Percentiles rank a stretch among this genome's conserved stretches.
These are phyloP conservation scores for Drosophila tripunctata DNA, from an alignment of 2,888 invertebrate species.

Conservation along the genomic window DNA sequence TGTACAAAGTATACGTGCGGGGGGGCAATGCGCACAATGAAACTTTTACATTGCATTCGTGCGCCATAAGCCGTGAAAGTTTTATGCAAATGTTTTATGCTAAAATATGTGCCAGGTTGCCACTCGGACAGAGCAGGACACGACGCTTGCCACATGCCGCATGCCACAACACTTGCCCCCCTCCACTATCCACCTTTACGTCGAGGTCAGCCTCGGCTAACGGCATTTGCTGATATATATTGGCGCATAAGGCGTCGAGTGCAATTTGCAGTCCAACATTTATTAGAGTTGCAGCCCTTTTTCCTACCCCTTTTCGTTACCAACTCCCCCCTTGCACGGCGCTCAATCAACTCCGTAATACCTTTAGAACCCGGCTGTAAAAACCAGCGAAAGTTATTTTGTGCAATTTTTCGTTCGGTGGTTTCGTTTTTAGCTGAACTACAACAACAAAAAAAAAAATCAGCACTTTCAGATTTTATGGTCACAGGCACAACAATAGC, in stretches of 20 bases:
- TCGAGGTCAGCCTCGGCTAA: slow-evolving; percentile 39
- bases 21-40: slow-evolving; percentile 52
- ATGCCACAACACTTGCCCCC: neutral
- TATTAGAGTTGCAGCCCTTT: slow-evolving; percentile 34
- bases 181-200: neutral
- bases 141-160: neutral
- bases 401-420: slow-evolving; percentile 22
- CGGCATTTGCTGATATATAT: slow-evolving; percentile 50
- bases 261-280: slow-evolving; percentile 62
- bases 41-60: slow-evolving; percentile 62
- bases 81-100: slow-evolving; percentile 68
- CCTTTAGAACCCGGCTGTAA: slow-evolving; percentile 8
- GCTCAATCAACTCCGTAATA: slow-evolving; percentile 1
- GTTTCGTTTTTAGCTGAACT: slow-evolving; percentile 3
- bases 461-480: slow-evolving; percentile 28
- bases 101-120: slow-evolving; percentile 63
- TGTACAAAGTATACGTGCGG: slow-evolving; percentile 28
- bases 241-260: slow-evolving; percentile 48
- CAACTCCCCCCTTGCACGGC: neutral
- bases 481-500: slow-evolving; percentile 29
- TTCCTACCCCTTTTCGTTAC: neutral
- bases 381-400: slow-evolving; percentile 56
- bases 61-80: slow-evolving; percentile 68
- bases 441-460: neutral
- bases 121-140: slow-evolving; percentile 15